A percentile compares a stretch with the other conserved stretches of the same genome.
Conservation (phyloP, 2,797 vertebrate genomes). For the Cynopterus sphinx region DNA sequence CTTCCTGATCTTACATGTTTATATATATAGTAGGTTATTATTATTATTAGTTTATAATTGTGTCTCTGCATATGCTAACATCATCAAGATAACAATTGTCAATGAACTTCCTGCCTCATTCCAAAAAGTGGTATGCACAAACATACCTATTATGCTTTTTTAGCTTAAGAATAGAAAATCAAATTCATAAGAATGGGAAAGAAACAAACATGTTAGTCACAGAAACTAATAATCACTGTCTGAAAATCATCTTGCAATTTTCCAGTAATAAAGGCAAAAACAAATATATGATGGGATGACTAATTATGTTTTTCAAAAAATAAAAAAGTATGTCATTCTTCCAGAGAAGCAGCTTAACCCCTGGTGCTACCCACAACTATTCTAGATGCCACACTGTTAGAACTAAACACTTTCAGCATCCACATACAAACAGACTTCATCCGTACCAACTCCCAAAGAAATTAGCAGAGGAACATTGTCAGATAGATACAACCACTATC, state of each 20-base stretch:
- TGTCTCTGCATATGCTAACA: background rate
- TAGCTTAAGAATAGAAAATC: slow-evolving; percentile 33
- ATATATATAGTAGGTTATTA: background rate
- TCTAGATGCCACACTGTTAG: background rate
- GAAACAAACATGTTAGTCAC: slow-evolving; percentile 23
- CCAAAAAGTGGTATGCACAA: background rate
- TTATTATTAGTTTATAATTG: background rate
- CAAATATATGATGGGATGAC: background rate
- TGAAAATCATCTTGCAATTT: slow-evolving; percentile 54
- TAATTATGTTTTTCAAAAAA: background rate
- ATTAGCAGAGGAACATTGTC: background rate
- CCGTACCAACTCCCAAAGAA: background rate
- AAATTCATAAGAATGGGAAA: background rate
- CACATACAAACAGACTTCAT: background rate
- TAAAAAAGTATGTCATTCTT: background rate
- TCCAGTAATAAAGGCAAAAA: slow-evolving; percentile 20
- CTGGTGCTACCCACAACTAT: background rate
- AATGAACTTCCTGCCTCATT: slow-evolving; percentile 27
- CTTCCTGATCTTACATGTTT: background rate
- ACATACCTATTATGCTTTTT: background rate
- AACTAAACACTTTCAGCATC: slow-evolving; percentile 21
- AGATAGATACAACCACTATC: background rate
- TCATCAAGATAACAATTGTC: background rate
- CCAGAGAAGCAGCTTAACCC: background rate
- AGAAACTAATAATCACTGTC: slow-evolving; percentile 31